Conservation (phyloP, 1,140 invertebrate species). For the Temnothorax nylanderi region DNA sequence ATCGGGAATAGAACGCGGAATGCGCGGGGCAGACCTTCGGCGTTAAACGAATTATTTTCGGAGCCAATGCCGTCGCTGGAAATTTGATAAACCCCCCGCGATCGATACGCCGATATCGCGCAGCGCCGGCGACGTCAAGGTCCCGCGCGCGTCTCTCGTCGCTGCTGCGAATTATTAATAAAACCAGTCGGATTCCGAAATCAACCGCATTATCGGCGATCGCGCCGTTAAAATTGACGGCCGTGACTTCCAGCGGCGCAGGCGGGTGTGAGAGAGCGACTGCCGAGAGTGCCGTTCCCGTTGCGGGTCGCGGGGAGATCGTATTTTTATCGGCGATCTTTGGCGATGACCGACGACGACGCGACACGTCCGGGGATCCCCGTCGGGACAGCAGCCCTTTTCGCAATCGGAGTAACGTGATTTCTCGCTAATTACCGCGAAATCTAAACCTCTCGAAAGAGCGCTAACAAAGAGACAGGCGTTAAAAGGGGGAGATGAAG, state of each 20-base stretch:
- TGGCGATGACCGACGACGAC: background rate
- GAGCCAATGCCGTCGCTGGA: constrained; percentile 27
- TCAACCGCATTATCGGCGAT: constrained; percentile 35
- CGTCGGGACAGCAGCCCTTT: background rate
- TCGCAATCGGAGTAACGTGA: background rate
- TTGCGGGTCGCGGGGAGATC: background rate
- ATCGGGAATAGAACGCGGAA: background rate
- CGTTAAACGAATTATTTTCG: constrained; percentile 55
- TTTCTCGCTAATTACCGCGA: constrained; percentile 65
- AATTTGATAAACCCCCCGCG: constrained; percentile 30
- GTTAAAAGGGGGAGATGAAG: constrained; percentile 48
- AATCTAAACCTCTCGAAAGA: constrained; percentile 63
- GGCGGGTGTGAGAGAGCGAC: too few relatives aligned
- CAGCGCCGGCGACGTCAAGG: constrained; percentile 33
- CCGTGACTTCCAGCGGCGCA: background rate
- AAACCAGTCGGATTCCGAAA: constrained; percentile 42
- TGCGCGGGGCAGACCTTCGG: constrained; percentile 10
- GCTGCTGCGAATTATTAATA: constrained; percentile 45
- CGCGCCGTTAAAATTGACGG: constrained; percentile 28
- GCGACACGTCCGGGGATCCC: background rate
- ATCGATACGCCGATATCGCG: constrained; percentile 46
- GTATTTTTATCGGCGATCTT: background rate
- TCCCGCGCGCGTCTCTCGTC: constrained; percentile 38
- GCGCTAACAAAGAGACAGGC: constrained; percentile 40
- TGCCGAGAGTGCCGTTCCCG: too few relatives aligned